A percentile compares a stretch with the other conserved stretches of the same genome.
Evolutionary conservation across 1,140 invertebrate species (phyloP).

Genomic region (Pseudachorutes palmiensis): DNA sequence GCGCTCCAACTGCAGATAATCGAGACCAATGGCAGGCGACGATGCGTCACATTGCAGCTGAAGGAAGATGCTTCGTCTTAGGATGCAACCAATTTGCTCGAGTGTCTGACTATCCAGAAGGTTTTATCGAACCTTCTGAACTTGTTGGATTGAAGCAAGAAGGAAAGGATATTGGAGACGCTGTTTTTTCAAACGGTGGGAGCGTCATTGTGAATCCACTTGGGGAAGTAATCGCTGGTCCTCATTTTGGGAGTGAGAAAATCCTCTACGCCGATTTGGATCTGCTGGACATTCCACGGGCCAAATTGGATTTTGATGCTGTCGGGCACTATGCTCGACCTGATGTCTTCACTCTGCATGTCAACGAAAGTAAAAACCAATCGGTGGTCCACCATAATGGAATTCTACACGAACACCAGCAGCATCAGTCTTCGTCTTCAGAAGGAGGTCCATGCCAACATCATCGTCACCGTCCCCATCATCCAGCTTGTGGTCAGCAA

Average conservation of each 20-base stretch:
- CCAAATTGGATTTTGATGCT: slow-evolving; percentile 27
- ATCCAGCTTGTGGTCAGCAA: background rate
- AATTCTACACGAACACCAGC: no score
- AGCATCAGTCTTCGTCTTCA: no score
- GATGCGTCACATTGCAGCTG: slow-evolving; percentile 23
- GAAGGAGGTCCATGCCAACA: background rate
- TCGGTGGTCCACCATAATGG: slow-evolving; percentile 8
- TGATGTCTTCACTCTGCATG: slow-evolving; percentile 23
- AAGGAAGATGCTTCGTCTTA: slow-evolving; percentile 25
- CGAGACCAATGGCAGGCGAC: slow-evolving; percentile 16
- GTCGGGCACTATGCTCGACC: slow-evolving; percentile 28
- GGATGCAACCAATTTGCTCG: slow-evolving; percentile 20
- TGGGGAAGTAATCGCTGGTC: slow-evolving; percentile 26
- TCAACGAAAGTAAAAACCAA: slow-evolving; percentile 16
- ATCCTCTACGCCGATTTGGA: slow-evolving; percentile 28
- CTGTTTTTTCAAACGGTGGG: slow-evolving; percentile 9
- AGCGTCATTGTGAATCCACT: slow-evolving; percentile 16
- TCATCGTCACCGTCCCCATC: background rate
- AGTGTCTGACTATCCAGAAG: slow-evolving; percentile 4
- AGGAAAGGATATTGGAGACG: background rate
- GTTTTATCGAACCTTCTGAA: background rate
- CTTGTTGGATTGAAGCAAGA: background rate
- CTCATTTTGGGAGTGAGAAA: slow-evolving; percentile 24
- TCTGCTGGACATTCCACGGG: slow-evolving; percentile 10
- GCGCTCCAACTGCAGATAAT: slow-evolving; percentile 19